phyloP scores from a whole-genome alignment of 1,140 invertebrate genomes.

The Bilobella aurantiaca region DNA sequence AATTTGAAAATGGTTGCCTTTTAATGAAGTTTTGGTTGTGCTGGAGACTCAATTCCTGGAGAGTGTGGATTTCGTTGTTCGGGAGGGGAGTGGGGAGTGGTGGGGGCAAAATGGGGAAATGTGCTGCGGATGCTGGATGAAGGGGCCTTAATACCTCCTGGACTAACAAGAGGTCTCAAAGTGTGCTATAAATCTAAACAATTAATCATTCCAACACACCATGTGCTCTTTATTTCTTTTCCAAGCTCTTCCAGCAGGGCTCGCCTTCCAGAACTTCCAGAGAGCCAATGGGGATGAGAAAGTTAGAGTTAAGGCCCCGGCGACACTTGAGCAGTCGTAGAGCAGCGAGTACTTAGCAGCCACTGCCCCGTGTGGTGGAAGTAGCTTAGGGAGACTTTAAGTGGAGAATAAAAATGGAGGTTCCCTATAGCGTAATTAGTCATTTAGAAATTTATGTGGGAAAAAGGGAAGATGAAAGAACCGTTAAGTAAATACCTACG shows the following conservation, averaged over 20 bases:
- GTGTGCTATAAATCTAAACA: slow-evolving; percentile 8
- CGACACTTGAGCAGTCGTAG: too few relatives aligned
- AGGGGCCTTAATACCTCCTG: neutral
- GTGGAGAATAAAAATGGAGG: neutral
- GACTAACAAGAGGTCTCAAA: slow-evolving; percentile 6
- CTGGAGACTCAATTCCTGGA: neutral
- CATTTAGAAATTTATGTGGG: neutral
- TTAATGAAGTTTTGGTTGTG: neutral
- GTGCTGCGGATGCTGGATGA: too few relatives aligned
- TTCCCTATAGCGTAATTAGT: neutral
- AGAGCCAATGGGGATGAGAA: neutral
- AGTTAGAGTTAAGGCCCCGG: too few relatives aligned
- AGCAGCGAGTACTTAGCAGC: too few relatives aligned
- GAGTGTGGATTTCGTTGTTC: slow-evolving; percentile 3
- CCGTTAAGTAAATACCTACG: too few relatives aligned
- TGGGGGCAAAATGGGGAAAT: neutral
- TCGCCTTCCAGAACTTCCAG: neutral
- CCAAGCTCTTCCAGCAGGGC: too few relatives aligned
- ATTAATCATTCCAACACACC: slow-evolving; percentile 9
- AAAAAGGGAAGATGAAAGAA: too few relatives aligned
- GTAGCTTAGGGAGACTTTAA: neutral
- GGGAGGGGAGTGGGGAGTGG: neutral
- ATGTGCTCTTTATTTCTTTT: slow-evolving; percentile 6
- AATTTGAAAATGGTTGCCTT: neutral
- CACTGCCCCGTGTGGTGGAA: too few relatives aligned